A percentile compares a stretch with the other conserved stretches of the same genome.
phyloP scores from a whole-genome alignment of 2,888 invertebrate species.

The Anthoptus insignis region DNA sequence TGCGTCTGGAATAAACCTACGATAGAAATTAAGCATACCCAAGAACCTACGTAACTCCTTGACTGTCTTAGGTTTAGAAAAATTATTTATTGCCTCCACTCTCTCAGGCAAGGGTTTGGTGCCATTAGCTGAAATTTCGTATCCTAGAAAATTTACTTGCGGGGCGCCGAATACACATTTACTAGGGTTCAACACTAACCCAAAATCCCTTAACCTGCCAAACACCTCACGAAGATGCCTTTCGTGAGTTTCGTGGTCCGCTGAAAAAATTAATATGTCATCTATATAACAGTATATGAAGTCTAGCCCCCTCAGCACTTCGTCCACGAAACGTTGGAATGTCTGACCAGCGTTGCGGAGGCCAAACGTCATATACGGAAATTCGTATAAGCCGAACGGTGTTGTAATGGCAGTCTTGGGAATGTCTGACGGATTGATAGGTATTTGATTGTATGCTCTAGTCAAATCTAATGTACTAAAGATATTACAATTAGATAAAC shows the following conservation, averaged over 20 bases:
- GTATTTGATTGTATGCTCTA: conserved; percentile 65
- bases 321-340: conserved; percentile 62
- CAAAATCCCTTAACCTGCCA: conserved; percentile 49
- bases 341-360: conserved; percentile 66
- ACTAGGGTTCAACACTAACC: conserved; percentile 49
- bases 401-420: conserved; percentile 60
- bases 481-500: conserved; percentile 36
- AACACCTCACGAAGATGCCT: conserved; percentile 37
- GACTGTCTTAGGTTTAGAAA: conserved; percentile 29
- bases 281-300: conserved; percentile 56
- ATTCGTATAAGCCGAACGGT: conserved; percentile 59
- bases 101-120: conserved; percentile 27
- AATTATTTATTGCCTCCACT: conserved; percentile 23
- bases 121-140: conserved; percentile 43
- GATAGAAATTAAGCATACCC: conserved; percentile 42
- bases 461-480: conserved; percentile 42
- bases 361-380: conserved; percentile 59
- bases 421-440: conserved; percentile 57
- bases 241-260: no score
- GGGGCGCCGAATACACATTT: conserved; percentile 51
- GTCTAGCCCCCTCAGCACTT: conserved; percentile 41
- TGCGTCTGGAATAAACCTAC: conserved; percentile 42
- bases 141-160: conserved; percentile 51
- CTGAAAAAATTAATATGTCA: conserved; percentile 52
- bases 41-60: conserved; percentile 37